Conservation (phyloP, 2,888 invertebrate species). For the Drosophila mercatorum region DNA sequence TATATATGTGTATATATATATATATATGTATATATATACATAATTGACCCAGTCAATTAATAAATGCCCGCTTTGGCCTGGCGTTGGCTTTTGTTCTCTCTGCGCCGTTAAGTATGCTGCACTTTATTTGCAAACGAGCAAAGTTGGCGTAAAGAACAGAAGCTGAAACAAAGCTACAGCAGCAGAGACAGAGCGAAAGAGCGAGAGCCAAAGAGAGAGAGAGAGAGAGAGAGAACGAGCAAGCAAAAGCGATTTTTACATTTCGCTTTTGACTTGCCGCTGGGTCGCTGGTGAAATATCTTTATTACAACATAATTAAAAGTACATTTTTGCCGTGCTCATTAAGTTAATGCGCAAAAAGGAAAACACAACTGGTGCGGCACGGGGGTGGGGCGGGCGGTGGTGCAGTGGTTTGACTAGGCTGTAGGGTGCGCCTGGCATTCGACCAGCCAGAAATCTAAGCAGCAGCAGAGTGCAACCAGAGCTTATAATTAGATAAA, state of each 20-base stretch:
- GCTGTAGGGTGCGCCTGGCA: constrained; percentile 5
- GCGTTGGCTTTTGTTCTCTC: constrained; percentile 53
- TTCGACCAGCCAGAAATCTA: constrained; percentile 4
- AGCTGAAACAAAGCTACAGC: constrained; percentile 6
- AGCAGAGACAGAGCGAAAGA: neutral
- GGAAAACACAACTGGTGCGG: constrained; percentile 20
- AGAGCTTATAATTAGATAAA: constrained; percentile 9
- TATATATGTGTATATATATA: constrained; percentile 2
- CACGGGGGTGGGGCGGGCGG: neutral
- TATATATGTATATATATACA: constrained; percentile 27
- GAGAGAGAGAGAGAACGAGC: neutral
- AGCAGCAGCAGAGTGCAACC: constrained; percentile 3
- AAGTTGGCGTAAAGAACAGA: constrained; percentile 30
- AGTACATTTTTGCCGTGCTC: constrained; percentile 56
- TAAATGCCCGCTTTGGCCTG: constrained; percentile 57
- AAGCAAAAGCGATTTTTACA: constrained; percentile 32
- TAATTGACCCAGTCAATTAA: constrained; percentile 71
- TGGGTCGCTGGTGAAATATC: constrained; percentile 31
- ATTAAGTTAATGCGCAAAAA: constrained; percentile 64
- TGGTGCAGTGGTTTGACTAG: constrained; percentile 2
- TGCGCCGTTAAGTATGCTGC: constrained; percentile 59
- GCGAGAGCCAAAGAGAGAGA: neutral
- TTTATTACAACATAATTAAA: constrained; percentile 70
- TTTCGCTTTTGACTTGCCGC: constrained; percentile 28
- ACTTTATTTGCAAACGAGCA: constrained; percentile 59